phyloP scores from a whole-genome alignment of 2,113 vertebrate genomes.

The Daboia siamensis region DNA sequence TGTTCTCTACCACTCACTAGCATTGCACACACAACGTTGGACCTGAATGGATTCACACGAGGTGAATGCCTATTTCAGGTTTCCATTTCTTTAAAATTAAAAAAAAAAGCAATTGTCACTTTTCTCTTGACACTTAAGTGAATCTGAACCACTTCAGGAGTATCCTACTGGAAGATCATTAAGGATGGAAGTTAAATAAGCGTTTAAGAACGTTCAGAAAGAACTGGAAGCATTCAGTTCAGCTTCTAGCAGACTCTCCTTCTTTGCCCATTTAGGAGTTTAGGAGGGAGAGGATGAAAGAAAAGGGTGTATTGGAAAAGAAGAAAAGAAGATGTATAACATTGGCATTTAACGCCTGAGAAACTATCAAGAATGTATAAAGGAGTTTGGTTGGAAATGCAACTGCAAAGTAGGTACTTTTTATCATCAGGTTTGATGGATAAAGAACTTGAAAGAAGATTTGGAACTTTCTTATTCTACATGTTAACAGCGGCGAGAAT shows the following conservation, averaged over 20 bases:
- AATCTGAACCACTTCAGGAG: not conserved
- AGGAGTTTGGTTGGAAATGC: not conserved
- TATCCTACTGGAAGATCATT: not conserved
- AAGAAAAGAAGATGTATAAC: not conserved
- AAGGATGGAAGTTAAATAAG: not conserved
- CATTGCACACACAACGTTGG: slow-evolving; percentile 13
- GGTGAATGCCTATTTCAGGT: slow-evolving; percentile 7
- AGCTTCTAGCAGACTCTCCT: not conserved
- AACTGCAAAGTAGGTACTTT: not conserved
- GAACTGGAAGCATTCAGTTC: not conserved
- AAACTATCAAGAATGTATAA: not conserved
- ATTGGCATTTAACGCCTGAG: not conserved
- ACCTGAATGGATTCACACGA: not conserved
- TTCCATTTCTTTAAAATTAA: not conserved
- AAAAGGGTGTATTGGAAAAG: not conserved
- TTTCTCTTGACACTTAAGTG: slow-evolving; percentile 15
- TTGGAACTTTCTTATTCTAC: not conserved
- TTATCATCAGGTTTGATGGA: not conserved
- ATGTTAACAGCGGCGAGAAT: not conserved
- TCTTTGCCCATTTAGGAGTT: not conserved
- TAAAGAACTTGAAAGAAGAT: not conserved
- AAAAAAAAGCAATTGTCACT: slow-evolving; percentile 16
- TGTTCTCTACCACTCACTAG: slow-evolving; percentile 19
- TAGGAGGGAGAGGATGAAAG: not conserved
- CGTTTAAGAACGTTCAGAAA: not conserved